Evolutionary conservation across 2,113 vertebrate species (phyloP), one percentile per base, ranked within the genome.

Genomic region (Strix uralensis): DNA sequence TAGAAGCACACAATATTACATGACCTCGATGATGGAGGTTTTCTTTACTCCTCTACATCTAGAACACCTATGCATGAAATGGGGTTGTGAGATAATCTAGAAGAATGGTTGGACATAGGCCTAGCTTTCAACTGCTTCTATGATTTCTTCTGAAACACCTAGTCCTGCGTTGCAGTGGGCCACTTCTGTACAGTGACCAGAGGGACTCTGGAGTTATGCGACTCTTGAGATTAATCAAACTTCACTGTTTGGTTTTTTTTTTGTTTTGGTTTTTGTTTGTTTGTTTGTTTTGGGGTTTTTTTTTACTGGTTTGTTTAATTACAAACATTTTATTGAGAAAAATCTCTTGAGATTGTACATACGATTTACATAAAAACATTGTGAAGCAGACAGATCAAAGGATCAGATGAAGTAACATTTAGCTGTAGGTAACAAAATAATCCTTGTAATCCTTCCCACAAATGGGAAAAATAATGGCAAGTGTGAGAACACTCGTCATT

Each of bases 311-410:
- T 94, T 95, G 4, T 81, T 83, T 75, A 96, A 87, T 92, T 97
- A 95, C 88, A 94, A 96, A 80, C 29, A 46, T 94, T 97, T 95
- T 90, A 46, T 71, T 81, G 34, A 96, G n/a, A 74, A 92, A 97
- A 94, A 86, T 65, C 36, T 95, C 74, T 63, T 88, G 78, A 95
- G 69, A 78, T 30, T 34, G 32, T 78, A 88, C 36, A 47, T 36
- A 38, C 23, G 69, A 91, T 94, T 95, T 93, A 82, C 59, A 87
- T 80, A 52, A 91, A 88, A 86, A 96, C 66, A 44, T 85, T 79
- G 23, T 63, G 62, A 96, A 79, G 84, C n/a, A 91, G 61, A 66
- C n/a, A 88, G 47, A 89, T 97, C 84, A 90, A 95, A 93, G 66
- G 80, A 91, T n/a, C 58, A 86, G 23, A 29, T 95, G 44, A 86